Evolutionary conservation across 2,113 vertebrate genomes (phyloP), one percentile per base, ranked within the genome.

Genomic region (Ctenomys sociabilis): DNA sequence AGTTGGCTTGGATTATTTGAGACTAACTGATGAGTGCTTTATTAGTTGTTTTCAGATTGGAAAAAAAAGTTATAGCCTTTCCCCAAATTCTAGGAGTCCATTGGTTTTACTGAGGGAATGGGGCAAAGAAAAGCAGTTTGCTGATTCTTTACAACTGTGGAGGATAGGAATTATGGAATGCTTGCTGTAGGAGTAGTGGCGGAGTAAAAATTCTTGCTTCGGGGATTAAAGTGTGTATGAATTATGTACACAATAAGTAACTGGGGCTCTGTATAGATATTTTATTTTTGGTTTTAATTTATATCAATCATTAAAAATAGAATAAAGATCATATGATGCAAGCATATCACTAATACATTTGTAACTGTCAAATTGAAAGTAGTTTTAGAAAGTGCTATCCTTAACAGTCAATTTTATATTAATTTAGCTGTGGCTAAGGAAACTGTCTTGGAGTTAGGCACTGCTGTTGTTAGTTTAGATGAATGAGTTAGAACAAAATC

Each of bases 351-450:
- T 77, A 78, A 98, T 98, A 97, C 93, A 97, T 97, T 91, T 97
- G 91, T 97, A 97, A 98, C 98, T 98, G 98, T 99, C 98, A 98
- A 98, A 98, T 97, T 98, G 95, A 97, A 98, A 98, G 97, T 98
- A 97, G 97, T 98, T 98, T 98, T 97, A 97, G 97, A 98, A 98
- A 98, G 97, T 93, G 96, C 85, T 97, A 96, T 70, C 91, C 85
- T 97, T 98, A 98, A 97, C 96, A 97, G 97, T 98, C 95, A 98
- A 95, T 93, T 97, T 96, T 97, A 98, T 98, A 98, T 98, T 98
- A 98, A 98, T 98, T 98, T 98, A 98, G 96, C 98, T 98, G 94
- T 97, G 97, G 97, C 97, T 98, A 98, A 97, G 95, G 97, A 97
- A 96, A 96, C 97, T 97, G 85, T 97, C 93, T 95, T 97, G 85